Base-by-base conservation (phyloP, 2,888 invertebrate species). In the Coronaproctus castanopsis region DNA sequence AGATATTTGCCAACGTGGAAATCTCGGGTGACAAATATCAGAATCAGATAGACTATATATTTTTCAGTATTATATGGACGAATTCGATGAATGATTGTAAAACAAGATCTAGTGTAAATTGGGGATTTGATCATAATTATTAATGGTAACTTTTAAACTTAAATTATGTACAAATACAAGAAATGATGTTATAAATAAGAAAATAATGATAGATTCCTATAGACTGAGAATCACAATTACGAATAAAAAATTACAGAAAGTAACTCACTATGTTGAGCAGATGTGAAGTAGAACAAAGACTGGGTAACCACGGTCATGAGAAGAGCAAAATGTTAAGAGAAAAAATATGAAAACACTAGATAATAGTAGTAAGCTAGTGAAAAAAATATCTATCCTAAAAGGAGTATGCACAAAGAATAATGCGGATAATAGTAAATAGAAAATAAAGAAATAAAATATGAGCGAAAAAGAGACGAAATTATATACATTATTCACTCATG, bases 331-430 rank as follows among this genome's bases (percentile, higher is more conserved):
- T 36, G 36, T 36, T 8, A 14, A 14, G 36, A 8, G 63, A 51
- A 18, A 58, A 3, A 53, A 23, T 21, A 57, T 51, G 19, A n/a
- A 5, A 21, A 24, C 24, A 53, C 24, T 51, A 61, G 56, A 53
- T 53, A 60, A 52, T 21, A 3, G 57, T 8, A 56, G 22, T 19
- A 52, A 36, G 36, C 36, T 36, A 14, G 36, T 36, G 36, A 14
- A 36, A 36, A 36, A 36, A 36, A 36, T 5, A 14, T 14, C 8
- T 36, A 36, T 36, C 5, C 36, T 36, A 14, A 36, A 20, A 52
- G n/a, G 21, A 21, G 21, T 10, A n/a, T 20, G 52, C n/a, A 54
- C 52, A 18, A 14, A 60, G 14, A 36, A 36, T 8, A 36, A 36
- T 8, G 14, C 5, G 36, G 36, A 5, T 36, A 36, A 36, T 14